Evolutionary conservation across 2,113 vertebrate genomes (phyloP).

Genomic region (Cranoglanis bouderius): DNA sequence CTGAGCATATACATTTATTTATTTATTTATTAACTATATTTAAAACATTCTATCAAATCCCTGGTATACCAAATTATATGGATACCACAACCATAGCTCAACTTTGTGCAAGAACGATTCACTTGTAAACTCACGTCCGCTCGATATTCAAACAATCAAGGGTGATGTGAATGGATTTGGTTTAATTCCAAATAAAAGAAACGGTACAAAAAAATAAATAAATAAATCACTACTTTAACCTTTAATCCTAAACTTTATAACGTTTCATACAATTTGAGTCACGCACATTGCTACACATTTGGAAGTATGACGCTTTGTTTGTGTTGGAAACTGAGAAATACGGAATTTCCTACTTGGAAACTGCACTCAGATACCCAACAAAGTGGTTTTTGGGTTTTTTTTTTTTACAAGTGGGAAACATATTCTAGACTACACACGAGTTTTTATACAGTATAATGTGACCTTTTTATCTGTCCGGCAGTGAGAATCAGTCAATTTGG

Average conservation of each 20-base stretch:
- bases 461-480: neutral
- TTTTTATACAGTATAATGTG: neutral
- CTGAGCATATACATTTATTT: neutral
- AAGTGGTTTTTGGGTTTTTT: too few species aligned
- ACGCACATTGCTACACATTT: neutral
- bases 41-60: neutral
- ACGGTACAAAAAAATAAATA: neutral
- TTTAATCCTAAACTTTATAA: neutral
- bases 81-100: neutral
- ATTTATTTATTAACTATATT: neutral
- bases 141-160: neutral
- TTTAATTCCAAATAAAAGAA: neutral
- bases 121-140: neutral
- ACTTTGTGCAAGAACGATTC: neutral
- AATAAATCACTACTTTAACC: neutral
- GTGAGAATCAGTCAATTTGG: neutral
- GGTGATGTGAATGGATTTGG: neutral
- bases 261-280: neutral
- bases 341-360: neutral
- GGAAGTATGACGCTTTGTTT: neutral
- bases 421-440: neutral
- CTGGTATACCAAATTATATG: neutral
- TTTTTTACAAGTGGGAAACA: neutral
- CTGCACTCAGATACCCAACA: too few species aligned
- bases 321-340: neutral